Evolutionary conservation across 2,797 vertebrate species (phyloP).

Genomic region (Streptopelia turtur): DNA sequence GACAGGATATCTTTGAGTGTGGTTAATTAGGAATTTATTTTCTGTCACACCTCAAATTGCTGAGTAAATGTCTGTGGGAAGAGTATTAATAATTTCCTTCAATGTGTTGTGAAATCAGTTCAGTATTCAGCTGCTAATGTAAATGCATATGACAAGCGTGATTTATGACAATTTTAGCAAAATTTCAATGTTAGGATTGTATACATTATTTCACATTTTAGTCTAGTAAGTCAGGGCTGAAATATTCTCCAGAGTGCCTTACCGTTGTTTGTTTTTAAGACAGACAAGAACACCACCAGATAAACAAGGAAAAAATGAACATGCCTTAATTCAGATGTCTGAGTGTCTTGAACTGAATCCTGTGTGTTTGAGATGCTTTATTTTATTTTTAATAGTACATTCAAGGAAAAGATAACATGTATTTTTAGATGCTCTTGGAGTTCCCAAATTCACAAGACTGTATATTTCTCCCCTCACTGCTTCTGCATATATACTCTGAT

Average conservation of each 20-base stretch:
- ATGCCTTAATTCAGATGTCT: background rate
- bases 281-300: background rate
- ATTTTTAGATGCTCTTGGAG: background rate
- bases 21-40: background rate
- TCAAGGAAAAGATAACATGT: background rate
- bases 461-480: background rate
- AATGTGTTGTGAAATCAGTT: background rate
- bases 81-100: background rate
- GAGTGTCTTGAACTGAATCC: background rate
- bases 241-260: background rate
- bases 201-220: background rate
- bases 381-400: background rate
- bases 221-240: background rate
- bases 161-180: background rate
- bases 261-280: background rate
- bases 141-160: background rate
- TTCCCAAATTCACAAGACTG: background rate
- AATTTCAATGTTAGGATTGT: background rate
- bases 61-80: background rate
- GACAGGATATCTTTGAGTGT: background rate
- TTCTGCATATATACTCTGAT: background rate
- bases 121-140: background rate
- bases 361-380: background rate
- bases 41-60: background rate
- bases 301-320: background rate